Percentiles rank a stretch among this genome's conserved stretches.
Conservation (phyloP, 2,113 vertebrate genomes). For the Scalopus aquaticus region DNA sequence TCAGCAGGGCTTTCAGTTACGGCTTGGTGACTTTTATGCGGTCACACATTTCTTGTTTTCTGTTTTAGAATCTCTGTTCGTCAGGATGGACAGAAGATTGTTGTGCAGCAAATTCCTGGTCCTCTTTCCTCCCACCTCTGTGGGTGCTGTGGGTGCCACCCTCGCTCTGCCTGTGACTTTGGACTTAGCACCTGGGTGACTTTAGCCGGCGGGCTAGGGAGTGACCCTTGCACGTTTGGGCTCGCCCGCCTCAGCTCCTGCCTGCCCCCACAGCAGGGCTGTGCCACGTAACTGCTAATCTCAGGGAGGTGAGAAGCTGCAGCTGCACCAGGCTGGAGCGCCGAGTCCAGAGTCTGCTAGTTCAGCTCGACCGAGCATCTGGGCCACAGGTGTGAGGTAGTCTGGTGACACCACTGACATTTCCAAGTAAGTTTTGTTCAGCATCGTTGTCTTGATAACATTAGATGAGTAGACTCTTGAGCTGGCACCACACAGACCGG, state of each 20-base stretch:
- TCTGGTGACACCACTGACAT: neutral
- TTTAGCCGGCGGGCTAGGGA: neutral
- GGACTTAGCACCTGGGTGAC: neutral
- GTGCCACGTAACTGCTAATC: neutral
- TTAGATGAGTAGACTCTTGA: neutral
- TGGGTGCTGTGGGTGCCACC: neutral
- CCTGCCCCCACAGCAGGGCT: neutral
- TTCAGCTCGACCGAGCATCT: too few relatives aligned
- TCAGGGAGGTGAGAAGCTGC: neutral
- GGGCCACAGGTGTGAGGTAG: too few relatives aligned
- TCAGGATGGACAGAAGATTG: neutral
- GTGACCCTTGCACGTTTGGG: neutral
- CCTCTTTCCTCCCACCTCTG: accelerated
- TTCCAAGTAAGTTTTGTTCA: neutral
- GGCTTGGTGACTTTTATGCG: too few relatives aligned
- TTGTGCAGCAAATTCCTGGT: neutral
- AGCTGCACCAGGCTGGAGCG: neutral
- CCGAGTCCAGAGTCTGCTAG: too few relatives aligned
- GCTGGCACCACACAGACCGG: neutral
- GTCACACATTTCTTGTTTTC: too few relatives aligned
- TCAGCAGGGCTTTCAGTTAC: too few relatives aligned
- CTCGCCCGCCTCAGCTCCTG: neutral
- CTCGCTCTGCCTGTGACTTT: neutral
- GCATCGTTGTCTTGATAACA: neutral
- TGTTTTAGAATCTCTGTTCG: neutral